These are phyloP conservation scores for Spilogale gracilis DNA, from an alignment of 2,113 vertebrate genomes.

Conservation along the genomic window DNA sequence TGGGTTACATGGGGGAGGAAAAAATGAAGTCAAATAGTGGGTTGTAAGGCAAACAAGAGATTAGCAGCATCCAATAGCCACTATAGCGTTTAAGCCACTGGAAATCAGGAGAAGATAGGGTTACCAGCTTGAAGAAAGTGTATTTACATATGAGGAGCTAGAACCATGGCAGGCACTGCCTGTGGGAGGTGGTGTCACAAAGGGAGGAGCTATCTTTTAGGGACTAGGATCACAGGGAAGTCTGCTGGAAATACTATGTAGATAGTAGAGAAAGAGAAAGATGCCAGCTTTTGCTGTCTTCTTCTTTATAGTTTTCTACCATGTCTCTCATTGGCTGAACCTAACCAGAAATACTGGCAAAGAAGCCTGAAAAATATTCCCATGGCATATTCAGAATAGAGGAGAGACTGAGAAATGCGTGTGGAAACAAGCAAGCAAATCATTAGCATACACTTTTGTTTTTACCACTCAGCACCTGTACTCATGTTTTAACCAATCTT, in stretches of 20 bases:
- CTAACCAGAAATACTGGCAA: neutral
- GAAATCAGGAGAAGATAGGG: neutral
- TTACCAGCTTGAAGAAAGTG: neutral
- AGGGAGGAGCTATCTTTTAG: neutral
- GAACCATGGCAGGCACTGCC: neutral
- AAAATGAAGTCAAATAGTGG: neutral
- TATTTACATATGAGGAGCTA: neutral
- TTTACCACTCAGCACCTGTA: neutral
- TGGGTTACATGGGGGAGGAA: neutral
- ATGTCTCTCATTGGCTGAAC: neutral
- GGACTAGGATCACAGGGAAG: neutral
- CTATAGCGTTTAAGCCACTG: neutral
- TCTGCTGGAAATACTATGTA: neutral
- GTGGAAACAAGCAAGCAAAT: neutral
- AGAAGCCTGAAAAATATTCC: neutral
- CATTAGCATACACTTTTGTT: neutral
- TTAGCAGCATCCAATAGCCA: neutral
- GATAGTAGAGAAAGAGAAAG: neutral
- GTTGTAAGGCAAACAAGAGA: neutral
- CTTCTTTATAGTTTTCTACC: neutral
- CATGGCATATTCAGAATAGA: neutral
- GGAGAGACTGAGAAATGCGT: neutral
- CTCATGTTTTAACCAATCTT: neutral
- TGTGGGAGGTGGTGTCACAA: too few relatives aligned
- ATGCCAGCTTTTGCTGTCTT: neutral